phyloP scores from a whole-genome alignment of 2,797 vertebrate species.

The Orestias chungarensis region DNA sequence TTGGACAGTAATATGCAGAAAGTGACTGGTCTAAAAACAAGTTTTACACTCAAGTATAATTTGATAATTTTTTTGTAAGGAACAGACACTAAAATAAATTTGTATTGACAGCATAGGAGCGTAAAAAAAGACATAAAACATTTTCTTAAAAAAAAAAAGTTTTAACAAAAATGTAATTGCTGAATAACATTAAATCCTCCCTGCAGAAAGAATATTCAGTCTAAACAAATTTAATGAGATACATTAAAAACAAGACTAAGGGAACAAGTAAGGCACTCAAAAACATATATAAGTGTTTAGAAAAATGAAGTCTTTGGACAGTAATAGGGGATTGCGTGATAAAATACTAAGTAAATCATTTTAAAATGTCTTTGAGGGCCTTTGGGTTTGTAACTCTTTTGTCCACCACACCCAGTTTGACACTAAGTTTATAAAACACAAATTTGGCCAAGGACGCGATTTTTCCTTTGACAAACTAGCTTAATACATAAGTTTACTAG shows the following conservation, averaged over 20 bases:
- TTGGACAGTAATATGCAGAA: too few species aligned
- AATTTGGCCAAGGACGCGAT: conserved; percentile 11
- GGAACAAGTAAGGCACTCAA: conserved; percentile 2
- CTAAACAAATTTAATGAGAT: background rate
- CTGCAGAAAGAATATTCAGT: background rate
- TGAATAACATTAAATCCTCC: too few species aligned
- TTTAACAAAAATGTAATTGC: too few species aligned
- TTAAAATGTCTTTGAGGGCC: conserved; percentile 47
- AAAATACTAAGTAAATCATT: conserved; percentile 19
- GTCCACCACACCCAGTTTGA: conserved; percentile 78
- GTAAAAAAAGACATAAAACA: too few species aligned
- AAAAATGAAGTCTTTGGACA: too few species aligned
- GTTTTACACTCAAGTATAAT: too few species aligned
- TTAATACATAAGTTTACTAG: background rate
- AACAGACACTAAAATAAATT: too few species aligned
- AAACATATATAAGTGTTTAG: too few species aligned
- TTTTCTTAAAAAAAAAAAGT: too few species aligned
- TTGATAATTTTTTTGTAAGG: too few species aligned
- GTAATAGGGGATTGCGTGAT: background rate
- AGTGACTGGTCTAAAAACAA: too few species aligned
- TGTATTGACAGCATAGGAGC: too few species aligned
- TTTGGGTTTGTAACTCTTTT: conserved; percentile 36
- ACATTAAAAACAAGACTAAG: conserved; percentile 10
- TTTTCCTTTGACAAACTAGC: background rate
- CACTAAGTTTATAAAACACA: conserved; percentile 39